phyloP scores from a whole-genome alignment of 2,797 vertebrate species.

The Eidolon dupreanum region DNA sequence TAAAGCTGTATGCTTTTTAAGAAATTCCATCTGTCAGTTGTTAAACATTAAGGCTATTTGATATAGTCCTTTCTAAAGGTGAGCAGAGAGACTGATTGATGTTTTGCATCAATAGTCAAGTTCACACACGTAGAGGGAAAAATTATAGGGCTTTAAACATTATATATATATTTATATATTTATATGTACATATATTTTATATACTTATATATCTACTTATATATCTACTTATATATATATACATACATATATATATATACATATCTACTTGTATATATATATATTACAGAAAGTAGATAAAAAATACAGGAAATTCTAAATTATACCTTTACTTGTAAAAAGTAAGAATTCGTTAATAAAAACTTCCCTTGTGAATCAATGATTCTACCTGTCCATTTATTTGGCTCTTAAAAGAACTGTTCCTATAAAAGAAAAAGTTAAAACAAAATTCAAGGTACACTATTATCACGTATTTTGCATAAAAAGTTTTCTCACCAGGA shows the following conservation, averaged over 20 bases:
- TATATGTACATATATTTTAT: too few species aligned
- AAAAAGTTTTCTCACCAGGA: background rate
- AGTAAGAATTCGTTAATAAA: background rate
- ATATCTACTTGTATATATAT: too few species aligned
- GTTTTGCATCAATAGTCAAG: background rate
- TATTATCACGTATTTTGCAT: background rate
- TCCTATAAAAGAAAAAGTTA: conserved; percentile 41
- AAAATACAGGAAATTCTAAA: conserved; percentile 10
- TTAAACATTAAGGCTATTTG: background rate
- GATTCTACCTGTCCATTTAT: background rate
- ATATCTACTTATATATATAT: too few species aligned
- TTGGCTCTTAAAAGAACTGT: background rate
- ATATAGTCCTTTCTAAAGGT: background rate
- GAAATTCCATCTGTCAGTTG: background rate
- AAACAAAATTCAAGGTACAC: background rate
- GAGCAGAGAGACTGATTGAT: background rate
- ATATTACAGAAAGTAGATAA: background rate
- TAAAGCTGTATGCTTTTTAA: background rate
- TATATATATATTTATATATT: background rate
- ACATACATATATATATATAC: too few species aligned
- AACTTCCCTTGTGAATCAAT: background rate
- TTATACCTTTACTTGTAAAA: conserved; percentile 22
- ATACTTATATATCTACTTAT: too few species aligned
- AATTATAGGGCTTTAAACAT: background rate
- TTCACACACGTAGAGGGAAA: background rate